Evolutionary conservation across 64 coral and sea anemone species (phyloP).

Genomic region (Platygyra sinensis): DNA sequence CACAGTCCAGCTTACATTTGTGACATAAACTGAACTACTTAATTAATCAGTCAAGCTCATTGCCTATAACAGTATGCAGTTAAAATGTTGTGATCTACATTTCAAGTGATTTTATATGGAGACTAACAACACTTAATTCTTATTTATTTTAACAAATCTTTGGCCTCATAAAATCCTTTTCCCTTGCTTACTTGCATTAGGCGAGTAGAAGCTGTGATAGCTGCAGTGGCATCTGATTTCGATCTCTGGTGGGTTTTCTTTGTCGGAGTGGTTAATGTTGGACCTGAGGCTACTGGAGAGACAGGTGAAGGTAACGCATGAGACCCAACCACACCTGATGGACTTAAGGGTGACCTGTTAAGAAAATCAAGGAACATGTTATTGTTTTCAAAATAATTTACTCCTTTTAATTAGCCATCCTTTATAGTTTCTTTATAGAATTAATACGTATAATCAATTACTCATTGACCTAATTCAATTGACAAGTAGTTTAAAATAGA

Average conservation of each 20-base stretch:
- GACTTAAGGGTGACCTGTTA: constrained; percentile 49
- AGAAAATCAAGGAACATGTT: neutral
- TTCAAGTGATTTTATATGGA: no score
- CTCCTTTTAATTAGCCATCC: neutral
- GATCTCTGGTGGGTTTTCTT: constrained; percentile 94
- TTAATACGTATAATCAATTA: no score
- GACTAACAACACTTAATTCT: neutral
- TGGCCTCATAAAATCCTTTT: neutral
- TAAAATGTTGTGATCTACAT: no score
- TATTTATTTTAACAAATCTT: neutral
- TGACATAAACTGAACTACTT: no score
- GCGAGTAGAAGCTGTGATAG: constrained; percentile 76
- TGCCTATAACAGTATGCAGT: no score
- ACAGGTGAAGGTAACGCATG: constrained; percentile 7
- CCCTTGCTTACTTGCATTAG: constrained; percentile 74
- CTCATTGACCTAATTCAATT: no score
- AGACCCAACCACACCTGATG: constrained; percentile 31
- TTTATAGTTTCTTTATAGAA: no score
- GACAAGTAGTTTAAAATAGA: no score
- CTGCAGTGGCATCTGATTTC: constrained; percentile 97
- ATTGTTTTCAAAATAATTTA: no score
- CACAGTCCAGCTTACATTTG: no score
- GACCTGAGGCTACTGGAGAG: neutral
- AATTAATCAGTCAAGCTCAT: no score
- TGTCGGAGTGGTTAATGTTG: constrained; percentile 43